Evolutionary conservation across 2,113 vertebrate genomes (phyloP).

Genomic region (Scomber scombrus): DNA sequence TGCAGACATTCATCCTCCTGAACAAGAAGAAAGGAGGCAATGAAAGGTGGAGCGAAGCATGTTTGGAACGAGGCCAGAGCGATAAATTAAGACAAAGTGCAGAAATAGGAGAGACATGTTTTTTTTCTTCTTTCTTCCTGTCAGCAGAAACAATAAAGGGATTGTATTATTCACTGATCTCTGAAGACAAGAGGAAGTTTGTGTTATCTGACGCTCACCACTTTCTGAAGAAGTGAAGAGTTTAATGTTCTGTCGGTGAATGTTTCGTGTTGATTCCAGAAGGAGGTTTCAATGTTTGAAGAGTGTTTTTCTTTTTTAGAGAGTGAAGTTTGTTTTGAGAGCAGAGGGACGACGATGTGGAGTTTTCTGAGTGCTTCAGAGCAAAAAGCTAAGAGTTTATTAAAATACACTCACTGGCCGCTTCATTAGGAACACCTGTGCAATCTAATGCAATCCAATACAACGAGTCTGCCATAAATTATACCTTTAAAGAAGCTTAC

Average conservation of each 20-base stretch:
- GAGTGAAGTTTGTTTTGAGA: background rate
- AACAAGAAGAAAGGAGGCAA: slow-evolving; percentile 52
- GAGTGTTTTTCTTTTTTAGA: no score
- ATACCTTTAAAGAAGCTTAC: no score
- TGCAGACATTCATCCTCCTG: slow-evolving; percentile 49
- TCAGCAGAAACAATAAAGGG: slow-evolving; percentile 35
- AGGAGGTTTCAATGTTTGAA: background rate
- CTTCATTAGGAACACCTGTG: no score
- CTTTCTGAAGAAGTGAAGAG: no score
- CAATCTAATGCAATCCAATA: no score
- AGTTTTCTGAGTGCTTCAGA: background rate
- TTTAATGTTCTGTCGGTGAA: no score
- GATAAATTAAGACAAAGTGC: slow-evolving; percentile 57
- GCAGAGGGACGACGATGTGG: background rate
- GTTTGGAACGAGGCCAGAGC: slow-evolving; percentile 52
- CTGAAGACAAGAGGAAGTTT: background rate
- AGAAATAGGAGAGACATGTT: slow-evolving; percentile 33
- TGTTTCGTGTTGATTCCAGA: no score
- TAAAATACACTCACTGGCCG: background rate
- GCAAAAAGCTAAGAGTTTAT: background rate
- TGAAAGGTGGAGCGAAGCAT: slow-evolving; percentile 40
- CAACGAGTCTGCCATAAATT: no score
- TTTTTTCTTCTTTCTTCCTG: slow-evolving; percentile 48
- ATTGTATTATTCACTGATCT: slow-evolving; percentile 28
- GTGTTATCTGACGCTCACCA: background rate